These are phyloP conservation scores for Poecilus cupreus DNA, from an alignment of 2,888 invertebrate species.

Conservation along the genomic window DNA sequence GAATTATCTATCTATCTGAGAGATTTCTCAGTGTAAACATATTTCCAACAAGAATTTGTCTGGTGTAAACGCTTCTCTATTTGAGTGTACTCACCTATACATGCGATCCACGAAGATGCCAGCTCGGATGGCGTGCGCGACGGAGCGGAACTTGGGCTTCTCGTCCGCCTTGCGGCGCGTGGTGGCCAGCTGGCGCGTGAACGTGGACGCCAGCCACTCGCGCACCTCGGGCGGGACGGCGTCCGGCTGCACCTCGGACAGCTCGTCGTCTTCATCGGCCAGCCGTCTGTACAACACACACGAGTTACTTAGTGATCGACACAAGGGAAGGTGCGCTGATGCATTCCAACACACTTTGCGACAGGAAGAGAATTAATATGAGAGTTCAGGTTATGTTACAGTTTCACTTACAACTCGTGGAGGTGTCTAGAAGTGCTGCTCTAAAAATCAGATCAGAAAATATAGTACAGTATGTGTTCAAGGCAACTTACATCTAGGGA, in stretches of 20 bases:
- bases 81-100: conserved; percentile 78
- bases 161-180: conserved; percentile 85
- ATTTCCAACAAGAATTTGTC: too few relatives aligned
- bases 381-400: too few relatives aligned
- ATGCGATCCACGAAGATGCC: conserved; percentile 97
- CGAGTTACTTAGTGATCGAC: neutral
- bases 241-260: conserved; percentile 96
- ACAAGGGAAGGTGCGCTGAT: neutral
- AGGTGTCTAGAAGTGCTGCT: too few relatives aligned
- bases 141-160: conserved; percentile 93
- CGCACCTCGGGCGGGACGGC: conserved; percentile 97
- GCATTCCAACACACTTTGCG: conserved; percentile 3
- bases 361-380: too few relatives aligned
- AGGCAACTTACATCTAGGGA: too few relatives aligned
- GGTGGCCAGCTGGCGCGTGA: conserved; percentile 91
- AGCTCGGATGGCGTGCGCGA: conserved; percentile 96
- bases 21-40: too few relatives aligned
- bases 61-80: too few relatives aligned
- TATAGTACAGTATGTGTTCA: too few relatives aligned
- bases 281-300: conserved; percentile 76
- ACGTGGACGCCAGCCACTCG: conserved; percentile 97
- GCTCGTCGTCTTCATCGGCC: conserved; percentile 95
- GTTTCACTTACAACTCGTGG: too few relatives aligned
- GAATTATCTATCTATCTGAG: too few relatives aligned
- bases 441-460: too few relatives aligned